Conservation (phyloP, 2,888 invertebrate genomes). For the Aleiodes leptofemur region DNA sequence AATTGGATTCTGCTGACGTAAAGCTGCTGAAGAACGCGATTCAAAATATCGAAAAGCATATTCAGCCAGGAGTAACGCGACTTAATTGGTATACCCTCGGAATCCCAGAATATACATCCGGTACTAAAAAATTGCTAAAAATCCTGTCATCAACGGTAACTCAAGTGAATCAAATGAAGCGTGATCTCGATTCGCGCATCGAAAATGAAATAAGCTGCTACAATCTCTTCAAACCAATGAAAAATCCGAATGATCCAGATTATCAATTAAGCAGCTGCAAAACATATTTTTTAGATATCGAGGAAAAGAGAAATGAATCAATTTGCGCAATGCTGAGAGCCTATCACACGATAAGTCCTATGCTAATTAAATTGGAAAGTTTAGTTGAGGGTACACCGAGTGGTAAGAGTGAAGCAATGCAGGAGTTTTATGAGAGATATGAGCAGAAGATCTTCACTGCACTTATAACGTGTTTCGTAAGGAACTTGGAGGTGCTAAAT, state of each 20-base stretch:
- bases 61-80: conserved; percentile 88
- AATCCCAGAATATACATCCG: conserved; percentile 83
- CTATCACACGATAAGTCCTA: conserved; percentile 88
- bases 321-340: conserved; percentile 82
- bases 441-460: conserved; percentile 86
- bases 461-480: conserved; percentile 77
- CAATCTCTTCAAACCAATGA: conserved; percentile 61
- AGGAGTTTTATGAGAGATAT: conserved; percentile 87
- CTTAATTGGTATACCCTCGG: conserved; percentile 92
- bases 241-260: conserved; percentile 31
- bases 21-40: conserved; percentile 83
- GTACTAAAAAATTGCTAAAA: conserved; percentile 78
- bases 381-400: conserved; percentile 88
- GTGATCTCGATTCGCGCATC: conserved; percentile 64
- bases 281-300: conserved; percentile 85
- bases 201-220: conserved; percentile 62
- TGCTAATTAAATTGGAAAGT: conserved; percentile 90
- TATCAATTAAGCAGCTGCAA: conserved; percentile 67
- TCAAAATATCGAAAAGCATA: conserved; percentile 83
- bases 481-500: conserved; percentile 85
- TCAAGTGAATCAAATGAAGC: conserved; percentile 80
- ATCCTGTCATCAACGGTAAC: conserved; percentile 81
- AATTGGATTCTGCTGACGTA: conserved; percentile 85
- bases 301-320: conserved; percentile 82
- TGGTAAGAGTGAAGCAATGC: conserved; percentile 85